A percentile compares a stretch with the other conserved stretches of the same genome.
Evolutionary conservation across 2,797 vertebrate genomes (phyloP).

Genomic region (Lacerta agilis): DNA sequence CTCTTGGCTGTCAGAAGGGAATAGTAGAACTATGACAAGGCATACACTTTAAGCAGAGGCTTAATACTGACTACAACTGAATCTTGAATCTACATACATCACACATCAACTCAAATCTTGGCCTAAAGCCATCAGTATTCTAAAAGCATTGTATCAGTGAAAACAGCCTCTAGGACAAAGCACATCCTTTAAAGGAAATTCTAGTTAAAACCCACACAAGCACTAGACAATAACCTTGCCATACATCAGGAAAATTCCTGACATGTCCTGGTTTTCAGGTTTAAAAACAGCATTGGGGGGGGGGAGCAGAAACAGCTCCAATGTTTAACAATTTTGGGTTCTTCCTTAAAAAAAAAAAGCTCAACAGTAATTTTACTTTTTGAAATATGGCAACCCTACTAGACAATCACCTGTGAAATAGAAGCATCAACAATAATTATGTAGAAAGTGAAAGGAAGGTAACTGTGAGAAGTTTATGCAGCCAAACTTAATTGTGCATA

Average conservation of each 20-base stretch:
- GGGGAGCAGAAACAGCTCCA: too few species aligned
- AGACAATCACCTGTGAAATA: neutral
- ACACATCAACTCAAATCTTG: neutral
- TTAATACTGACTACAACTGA: neutral
- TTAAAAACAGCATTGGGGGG: too few species aligned
- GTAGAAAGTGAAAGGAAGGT: neutral
- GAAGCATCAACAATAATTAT: neutral
- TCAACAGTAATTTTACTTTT: neutral
- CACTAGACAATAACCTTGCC: neutral
- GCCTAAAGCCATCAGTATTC: neutral
- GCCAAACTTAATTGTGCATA: too few species aligned
- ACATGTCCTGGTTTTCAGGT: too few species aligned
- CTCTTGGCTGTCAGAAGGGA: slow-evolving; percentile 22
- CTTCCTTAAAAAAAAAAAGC: neutral
- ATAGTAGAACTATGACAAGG: slow-evolving; percentile 25
- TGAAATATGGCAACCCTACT: neutral
- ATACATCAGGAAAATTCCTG: too few species aligned
- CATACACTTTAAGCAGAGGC: neutral
- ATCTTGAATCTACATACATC: neutral
- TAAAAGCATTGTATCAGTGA: slow-evolving; percentile 7
- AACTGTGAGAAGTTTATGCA: too few species aligned
- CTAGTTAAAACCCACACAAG: neutral
- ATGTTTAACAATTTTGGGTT: too few species aligned
- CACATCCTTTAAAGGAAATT: neutral
- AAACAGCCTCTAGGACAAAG: neutral